Evolutionary conservation across 2,888 invertebrate species (phyloP).

Genomic region (Dichetophora obliterata): DNA sequence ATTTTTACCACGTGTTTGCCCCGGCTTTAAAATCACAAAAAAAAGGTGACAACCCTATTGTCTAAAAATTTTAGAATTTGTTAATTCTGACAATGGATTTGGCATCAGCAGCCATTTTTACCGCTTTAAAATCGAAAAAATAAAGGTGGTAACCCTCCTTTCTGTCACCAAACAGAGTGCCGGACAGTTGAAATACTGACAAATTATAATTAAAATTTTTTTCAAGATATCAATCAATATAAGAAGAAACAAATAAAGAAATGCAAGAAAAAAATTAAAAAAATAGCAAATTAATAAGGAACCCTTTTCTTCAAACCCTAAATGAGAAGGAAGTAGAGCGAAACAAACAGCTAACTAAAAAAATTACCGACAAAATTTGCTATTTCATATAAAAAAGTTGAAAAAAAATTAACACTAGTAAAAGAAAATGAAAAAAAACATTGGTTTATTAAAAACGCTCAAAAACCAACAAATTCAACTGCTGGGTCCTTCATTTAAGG

Average conservation of each 20-base stretch:
- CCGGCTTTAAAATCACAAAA: too few relatives aligned
- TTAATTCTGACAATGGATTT: too few relatives aligned
- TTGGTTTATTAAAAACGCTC: background rate
- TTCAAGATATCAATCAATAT: background rate
- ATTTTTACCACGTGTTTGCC: too few relatives aligned
- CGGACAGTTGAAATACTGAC: background rate
- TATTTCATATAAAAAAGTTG: background rate
- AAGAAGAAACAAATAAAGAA: background rate
- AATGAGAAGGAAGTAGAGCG: background rate
- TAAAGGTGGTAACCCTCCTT: too few relatives aligned
- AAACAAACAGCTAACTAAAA: background rate
- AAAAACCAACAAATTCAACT: slow-evolving; percentile 15
- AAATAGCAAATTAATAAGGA: slow-evolving; percentile 20
- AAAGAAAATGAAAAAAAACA: background rate
- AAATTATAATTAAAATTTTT: slow-evolving; percentile 18
- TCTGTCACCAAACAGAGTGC: too few relatives aligned
- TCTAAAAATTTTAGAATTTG: too few relatives aligned
- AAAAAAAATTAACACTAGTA: background rate
- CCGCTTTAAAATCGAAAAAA: too few relatives aligned
- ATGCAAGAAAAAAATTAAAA: background rate
- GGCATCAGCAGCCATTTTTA: too few relatives aligned
- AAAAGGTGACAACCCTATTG: too few relatives aligned
- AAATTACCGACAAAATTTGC: background rate
- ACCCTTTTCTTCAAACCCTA: background rate
- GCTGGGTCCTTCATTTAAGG: background rate